phyloP scores from a whole-genome alignment of 2,888 invertebrate genomes.

The Leptopterna dolabrata region DNA sequence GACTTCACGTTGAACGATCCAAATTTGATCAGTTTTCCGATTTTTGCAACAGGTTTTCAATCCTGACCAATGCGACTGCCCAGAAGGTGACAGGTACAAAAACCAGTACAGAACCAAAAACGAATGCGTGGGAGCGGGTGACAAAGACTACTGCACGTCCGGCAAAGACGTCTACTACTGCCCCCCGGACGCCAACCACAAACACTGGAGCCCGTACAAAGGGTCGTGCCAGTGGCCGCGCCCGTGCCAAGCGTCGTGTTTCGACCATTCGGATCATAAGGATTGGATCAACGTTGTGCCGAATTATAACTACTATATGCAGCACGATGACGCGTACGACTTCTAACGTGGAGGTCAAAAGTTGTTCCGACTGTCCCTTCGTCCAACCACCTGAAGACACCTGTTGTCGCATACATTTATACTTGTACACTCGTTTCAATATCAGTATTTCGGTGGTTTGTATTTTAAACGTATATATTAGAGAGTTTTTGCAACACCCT shows the following conservation, averaged over 20 bases:
- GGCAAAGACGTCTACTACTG: slow-evolving; percentile 27
- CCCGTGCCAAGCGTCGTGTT: slow-evolving; percentile 46
- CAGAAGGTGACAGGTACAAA: slow-evolving; percentile 20
- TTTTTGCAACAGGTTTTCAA: slow-evolving; percentile 19
- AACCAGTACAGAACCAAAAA: background rate
- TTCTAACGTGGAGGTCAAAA: background rate
- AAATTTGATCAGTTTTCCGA: background rate
- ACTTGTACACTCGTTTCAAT: too few relatives aligned
- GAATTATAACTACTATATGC: slow-evolving; percentile 31
- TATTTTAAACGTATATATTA: too few relatives aligned
- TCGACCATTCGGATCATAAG: slow-evolving; percentile 44
- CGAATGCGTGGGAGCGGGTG: background rate
- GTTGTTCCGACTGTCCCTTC: background rate
- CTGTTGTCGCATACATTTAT: too few relatives aligned
- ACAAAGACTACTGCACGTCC: slow-evolving; percentile 41
- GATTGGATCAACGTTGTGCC: slow-evolving; percentile 46
- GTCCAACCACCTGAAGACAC: background rate
- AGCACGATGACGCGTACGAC: slow-evolving; percentile 19
- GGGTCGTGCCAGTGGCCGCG: slow-evolving; percentile 39
- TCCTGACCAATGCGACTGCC: slow-evolving; percentile 45
- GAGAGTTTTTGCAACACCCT: too few relatives aligned
- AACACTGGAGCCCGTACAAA: slow-evolving; percentile 45
- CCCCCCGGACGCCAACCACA: slow-evolving; percentile 33
- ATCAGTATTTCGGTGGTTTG: too few relatives aligned
- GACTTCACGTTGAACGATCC: too few relatives aligned